These are phyloP conservation scores for Nemotelus pantherinus DNA, from an alignment of 2,888 invertebrate genomes.

Conservation along the genomic window DNA sequence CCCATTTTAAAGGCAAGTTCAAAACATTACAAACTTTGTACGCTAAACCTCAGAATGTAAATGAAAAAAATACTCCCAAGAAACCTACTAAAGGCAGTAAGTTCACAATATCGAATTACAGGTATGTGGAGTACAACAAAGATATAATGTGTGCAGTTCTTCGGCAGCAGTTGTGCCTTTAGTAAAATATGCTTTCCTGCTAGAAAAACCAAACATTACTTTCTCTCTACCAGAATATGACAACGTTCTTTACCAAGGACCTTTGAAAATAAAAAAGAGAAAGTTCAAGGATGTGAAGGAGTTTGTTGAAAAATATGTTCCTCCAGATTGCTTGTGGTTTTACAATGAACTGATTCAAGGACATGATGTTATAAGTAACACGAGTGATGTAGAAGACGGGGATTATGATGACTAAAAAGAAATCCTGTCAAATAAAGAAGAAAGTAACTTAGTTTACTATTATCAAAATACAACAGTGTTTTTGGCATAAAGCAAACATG, in stretches of 20 bases:
- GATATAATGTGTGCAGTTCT: slow-evolving; percentile 13
- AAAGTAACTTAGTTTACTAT: neutral
- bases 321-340: neutral
- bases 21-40: slow-evolving; percentile 2
- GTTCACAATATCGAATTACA: slow-evolving; percentile 5
- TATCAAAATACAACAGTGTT: too few species aligned
- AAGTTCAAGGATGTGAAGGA: neutral
- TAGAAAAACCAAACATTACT: neutral
- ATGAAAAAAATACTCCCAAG: slow-evolving; percentile 3
- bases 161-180: neutral
- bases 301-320: neutral
- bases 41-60: neutral
- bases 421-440: neutral
- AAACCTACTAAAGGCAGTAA: neutral
- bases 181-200: neutral
- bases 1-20: slow-evolving; percentile 3
- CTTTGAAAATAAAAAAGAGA: too few species aligned
- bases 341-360: too few species aligned
- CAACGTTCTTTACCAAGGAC: neutral
- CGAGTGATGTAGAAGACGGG: too few species aligned
- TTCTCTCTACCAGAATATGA: slow-evolving; percentile 6
- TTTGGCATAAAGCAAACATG: neutral
- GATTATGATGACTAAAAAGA: too few species aligned
- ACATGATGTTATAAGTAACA: too few species aligned
- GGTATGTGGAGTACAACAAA: slow-evolving; percentile 16